phyloP scores from a whole-genome alignment of 2,797 vertebrate genomes.

The Dicrostonyx torquatus region DNA sequence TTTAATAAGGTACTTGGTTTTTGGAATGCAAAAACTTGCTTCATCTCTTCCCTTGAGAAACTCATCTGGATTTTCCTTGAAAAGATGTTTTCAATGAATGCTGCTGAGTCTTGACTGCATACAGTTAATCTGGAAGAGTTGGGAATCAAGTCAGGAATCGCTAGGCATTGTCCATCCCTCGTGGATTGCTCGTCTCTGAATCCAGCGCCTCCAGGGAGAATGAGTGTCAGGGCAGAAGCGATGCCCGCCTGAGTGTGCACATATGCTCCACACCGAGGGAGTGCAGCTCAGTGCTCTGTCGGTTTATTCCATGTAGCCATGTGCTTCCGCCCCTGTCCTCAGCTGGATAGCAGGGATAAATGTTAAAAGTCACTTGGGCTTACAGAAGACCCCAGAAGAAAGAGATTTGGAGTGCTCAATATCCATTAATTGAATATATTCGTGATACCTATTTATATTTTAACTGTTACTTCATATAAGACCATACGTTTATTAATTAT shows the following conservation, averaged over 20 bases:
- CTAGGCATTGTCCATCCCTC: background rate
- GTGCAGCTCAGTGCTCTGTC: background rate
- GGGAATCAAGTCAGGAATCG: background rate
- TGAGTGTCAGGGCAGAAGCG: background rate
- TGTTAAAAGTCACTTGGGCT: background rate
- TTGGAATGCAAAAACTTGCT: background rate
- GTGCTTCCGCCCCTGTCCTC: background rate
- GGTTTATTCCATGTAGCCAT: too few relatives aligned
- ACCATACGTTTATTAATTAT: background rate
- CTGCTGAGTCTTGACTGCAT: background rate
- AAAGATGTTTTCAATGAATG: background rate
- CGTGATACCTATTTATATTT: background rate
- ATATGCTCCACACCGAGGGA: background rate
- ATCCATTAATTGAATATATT: background rate
- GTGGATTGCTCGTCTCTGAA: background rate
- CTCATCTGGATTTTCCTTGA: background rate
- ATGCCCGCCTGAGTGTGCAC: fast-evolving
- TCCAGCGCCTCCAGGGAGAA: background rate
- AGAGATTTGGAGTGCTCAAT: background rate
- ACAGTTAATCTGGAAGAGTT: background rate
- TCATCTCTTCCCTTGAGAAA: background rate
- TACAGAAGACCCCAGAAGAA: background rate
- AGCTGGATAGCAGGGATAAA: background rate
- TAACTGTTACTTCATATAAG: background rate
- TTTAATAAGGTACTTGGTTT: background rate